Percentiles rank a stretch among this genome's conserved stretches.
Evolutionary conservation across 1,140 invertebrate species (phyloP).

Genomic region (Solen grandis): DNA sequence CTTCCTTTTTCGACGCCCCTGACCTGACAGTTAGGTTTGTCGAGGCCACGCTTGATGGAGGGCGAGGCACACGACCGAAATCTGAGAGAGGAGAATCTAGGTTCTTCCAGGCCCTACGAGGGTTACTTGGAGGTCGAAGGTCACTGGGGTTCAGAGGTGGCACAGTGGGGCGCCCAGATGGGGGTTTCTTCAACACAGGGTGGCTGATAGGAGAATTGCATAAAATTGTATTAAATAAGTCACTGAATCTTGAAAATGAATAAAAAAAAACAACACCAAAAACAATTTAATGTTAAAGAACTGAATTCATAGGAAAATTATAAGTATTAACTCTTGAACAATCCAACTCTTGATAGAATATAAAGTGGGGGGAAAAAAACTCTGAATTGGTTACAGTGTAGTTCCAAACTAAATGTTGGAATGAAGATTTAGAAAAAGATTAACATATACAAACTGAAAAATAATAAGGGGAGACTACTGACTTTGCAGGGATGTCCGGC

Average conservation of each 20-base stretch:
- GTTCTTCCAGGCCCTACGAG: conserved; percentile 72
- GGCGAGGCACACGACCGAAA: conserved; percentile 54
- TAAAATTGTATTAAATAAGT: background rate
- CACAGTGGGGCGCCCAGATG: conserved; percentile 50
- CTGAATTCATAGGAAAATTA: too few species aligned
- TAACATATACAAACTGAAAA: too few species aligned
- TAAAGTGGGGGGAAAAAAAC: too few species aligned
- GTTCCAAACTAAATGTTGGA: too few species aligned
- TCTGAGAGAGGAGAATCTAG: conserved; percentile 67
- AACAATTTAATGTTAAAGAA: too few species aligned
- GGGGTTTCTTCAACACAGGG: conserved; percentile 71
- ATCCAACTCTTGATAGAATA: too few species aligned
- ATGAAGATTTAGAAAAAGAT: too few species aligned
- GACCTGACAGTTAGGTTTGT: conserved; percentile 69
- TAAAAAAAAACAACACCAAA: background rate
- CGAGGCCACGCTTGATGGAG: conserved; percentile 70
- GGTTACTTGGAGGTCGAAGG: conserved; percentile 62
- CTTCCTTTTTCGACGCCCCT: conserved; percentile 71
- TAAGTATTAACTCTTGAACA: too few species aligned
- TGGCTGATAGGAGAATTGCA: conserved; percentile 63
- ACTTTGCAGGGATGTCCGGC: conserved; percentile 76
- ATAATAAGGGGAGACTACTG: too few species aligned
- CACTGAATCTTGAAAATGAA: background rate
- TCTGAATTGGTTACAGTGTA: too few species aligned
- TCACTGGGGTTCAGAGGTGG: conserved; percentile 43